Base-by-base conservation (phyloP, 1,140 invertebrate species). In the Musca vetustissima region DNA sequence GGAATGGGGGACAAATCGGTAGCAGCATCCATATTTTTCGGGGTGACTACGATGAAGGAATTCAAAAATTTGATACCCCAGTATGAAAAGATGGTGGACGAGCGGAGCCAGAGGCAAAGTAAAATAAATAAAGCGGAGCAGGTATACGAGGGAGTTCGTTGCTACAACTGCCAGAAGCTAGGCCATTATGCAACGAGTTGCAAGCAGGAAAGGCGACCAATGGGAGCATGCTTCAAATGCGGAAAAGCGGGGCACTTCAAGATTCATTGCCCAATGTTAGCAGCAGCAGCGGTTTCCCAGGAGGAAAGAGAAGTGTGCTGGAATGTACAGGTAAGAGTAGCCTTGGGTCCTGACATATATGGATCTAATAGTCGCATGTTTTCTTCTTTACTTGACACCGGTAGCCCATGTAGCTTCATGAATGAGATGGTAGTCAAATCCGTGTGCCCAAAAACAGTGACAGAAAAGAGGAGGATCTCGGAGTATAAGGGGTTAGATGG, bases 241-340 rank as follows among this genome's bases (percentile, higher is more conserved):
- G 57, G 25, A 17, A 32, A 19, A n/a, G 9, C 17, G 19, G 25
- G 25, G 7, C 28, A 43, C 14, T 21, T 36, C 2, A 24, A 15
- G 14, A 3, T n/a, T 1, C 24, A 28, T 28, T 57, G 24, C 53
- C 53, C 53, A 11, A 2, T 43, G 11, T 8, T 4, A 43, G 11
- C 36, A 9, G 36, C 13, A 43, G 36, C 36, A 6, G 11, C 24
- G 4, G 24, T 57, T 2, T 24, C 24, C 24, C 15, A 57, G 3
- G 13, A 24, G 4, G 14, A 11, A 14, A n/a, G n/a, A n/a, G n/a
- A n/a, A n/a, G 3, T 14, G 6, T 3, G 14, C 14, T 25, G 53
- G 11, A 28, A 17, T 24, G 6, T 14, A 61, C 36, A 19, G 57
- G 28, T 61, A 61, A 61, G 57, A 36, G 57, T 61, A 36, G 57